phyloP scores from a whole-genome alignment of 2,888 invertebrate genomes.

The Latheticus oryzae region DNA sequence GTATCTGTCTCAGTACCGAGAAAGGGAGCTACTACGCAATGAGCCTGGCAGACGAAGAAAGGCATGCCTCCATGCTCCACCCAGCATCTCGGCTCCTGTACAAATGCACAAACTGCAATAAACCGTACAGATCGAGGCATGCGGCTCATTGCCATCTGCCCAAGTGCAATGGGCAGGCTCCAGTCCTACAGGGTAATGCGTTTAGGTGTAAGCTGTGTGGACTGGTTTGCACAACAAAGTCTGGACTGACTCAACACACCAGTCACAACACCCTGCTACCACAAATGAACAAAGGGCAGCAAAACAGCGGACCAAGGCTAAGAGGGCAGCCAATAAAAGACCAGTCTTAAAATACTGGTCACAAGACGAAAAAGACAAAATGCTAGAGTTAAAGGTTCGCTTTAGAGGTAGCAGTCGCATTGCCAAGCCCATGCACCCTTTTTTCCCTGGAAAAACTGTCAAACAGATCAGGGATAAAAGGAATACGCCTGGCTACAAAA shows the following conservation, averaged over 20 bases:
- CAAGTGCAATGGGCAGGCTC: constrained; percentile 36
- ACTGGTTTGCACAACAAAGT: not conserved
- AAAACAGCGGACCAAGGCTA: no score
- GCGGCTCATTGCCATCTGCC: constrained; percentile 44
- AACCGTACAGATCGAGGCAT: constrained; percentile 37
- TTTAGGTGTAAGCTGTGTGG: not conserved
- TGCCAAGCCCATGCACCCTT: no score
- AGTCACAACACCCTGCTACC: no score
- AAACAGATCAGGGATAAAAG: no score
- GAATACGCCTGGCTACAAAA: no score
- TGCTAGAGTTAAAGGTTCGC: no score
- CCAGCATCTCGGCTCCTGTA: not conserved
- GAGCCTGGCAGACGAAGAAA: constrained; percentile 29
- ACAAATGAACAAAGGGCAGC: no score
- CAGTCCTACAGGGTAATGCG: not conserved
- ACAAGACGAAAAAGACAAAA: no score
- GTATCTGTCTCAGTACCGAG: not conserved
- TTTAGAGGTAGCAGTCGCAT: no score
- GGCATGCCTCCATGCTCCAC: constrained; percentile 35
- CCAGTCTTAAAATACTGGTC: no score
- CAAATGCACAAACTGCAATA: constrained; percentile 36
- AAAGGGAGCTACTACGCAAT: constrained; percentile 37
- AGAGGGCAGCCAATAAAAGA: no score
- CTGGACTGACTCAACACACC: not conserved
- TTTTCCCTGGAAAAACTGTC: no score